Conservation (phyloP, 2,113 vertebrate genomes). For the Sigmodon hispidus region DNA sequence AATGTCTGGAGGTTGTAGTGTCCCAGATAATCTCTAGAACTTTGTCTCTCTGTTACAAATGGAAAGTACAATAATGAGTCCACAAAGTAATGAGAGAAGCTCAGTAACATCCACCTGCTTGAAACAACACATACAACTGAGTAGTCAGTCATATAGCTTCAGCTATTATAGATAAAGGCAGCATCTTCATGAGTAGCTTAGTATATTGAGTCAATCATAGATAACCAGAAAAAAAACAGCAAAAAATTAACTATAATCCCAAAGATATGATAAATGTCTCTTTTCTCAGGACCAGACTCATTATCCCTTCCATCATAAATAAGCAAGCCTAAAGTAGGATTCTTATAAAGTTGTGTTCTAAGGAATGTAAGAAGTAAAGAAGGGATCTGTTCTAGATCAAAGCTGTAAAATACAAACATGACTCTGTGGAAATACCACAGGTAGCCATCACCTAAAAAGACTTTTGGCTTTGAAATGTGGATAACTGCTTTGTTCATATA, state of each 20-base stretch:
- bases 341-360: neutral
- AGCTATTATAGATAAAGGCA: neutral
- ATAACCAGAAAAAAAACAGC: neutral
- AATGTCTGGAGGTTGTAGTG: neutral
- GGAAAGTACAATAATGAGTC: neutral
- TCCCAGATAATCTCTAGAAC: neutral
- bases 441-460: neutral
- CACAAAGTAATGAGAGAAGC: neutral
- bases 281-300: neutral
- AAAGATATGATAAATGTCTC: neutral
- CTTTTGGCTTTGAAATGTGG: neutral
- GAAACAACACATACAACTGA: constrained; percentile 42
- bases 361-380: neutral
- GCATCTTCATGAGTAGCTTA: neutral
- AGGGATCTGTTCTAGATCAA: neutral
- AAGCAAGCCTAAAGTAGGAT: neutral
- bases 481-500: neutral
- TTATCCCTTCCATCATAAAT: neutral
- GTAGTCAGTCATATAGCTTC: neutral
- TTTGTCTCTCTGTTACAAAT: neutral
- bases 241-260: neutral
- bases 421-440: neutral
- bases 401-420: neutral
- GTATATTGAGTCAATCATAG: constrained; percentile 2
- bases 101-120: neutral